Conservation (phyloP, 2,888 invertebrate genomes). For the Drosophila prostipennis region DNA sequence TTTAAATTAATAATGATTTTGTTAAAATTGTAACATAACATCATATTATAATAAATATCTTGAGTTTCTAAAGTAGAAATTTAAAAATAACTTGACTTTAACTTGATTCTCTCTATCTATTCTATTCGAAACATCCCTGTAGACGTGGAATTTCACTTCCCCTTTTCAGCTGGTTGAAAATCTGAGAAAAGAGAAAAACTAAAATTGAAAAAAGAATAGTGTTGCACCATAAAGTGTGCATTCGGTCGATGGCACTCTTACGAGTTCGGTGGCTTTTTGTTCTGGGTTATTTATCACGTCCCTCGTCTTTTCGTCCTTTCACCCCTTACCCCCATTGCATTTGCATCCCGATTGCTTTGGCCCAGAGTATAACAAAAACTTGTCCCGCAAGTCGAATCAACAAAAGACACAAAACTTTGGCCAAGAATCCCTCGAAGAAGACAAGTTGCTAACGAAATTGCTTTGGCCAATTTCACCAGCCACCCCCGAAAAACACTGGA, state of each 20-base stretch:
- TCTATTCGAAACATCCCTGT: not conserved
- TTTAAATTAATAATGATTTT: too few relatives aligned
- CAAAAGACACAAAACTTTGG: slow-evolving; percentile 29
- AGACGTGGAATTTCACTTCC: not conserved
- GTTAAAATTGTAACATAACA: too few relatives aligned
- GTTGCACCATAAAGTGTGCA: slow-evolving; percentile 9
- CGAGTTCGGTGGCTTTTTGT: slow-evolving; percentile 40
- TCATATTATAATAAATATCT: too few relatives aligned
- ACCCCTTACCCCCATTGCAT: slow-evolving; percentile 53
- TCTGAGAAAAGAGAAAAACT: not conserved
- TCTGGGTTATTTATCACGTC: slow-evolving; percentile 42
- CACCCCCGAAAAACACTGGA: slow-evolving; percentile 28
- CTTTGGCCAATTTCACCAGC: slow-evolving; percentile 18
- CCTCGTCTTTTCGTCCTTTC: not conserved
- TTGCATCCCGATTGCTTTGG: slow-evolving; percentile 67
- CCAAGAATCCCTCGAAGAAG: slow-evolving; percentile 42
- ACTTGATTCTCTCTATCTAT: not conserved
- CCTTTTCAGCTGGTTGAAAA: not conserved
- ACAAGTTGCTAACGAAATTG: slow-evolving; percentile 60
- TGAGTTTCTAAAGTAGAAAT: not conserved
- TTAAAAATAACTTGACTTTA: not conserved
- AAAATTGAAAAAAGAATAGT: slow-evolving; percentile 1
- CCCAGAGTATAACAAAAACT: slow-evolving; percentile 40
- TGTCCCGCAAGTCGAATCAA: slow-evolving; percentile 23
- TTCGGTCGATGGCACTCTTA: slow-evolving; percentile 10